phyloP scores from a whole-genome alignment of 30 jellyfish, hydroid and myxozoan species.

The Aurelia sp. region DNA sequence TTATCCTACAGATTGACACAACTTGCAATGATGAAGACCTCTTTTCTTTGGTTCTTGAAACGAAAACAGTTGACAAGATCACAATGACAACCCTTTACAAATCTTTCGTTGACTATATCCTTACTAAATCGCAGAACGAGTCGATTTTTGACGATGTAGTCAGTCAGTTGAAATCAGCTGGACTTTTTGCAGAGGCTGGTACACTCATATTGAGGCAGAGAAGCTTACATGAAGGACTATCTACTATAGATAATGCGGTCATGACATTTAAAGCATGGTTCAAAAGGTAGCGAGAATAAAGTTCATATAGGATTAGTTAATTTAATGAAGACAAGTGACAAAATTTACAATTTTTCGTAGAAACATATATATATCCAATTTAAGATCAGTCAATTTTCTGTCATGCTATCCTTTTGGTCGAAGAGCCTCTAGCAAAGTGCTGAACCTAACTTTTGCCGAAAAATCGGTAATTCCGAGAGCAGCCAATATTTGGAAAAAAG shows the following conservation, averaged over 20 bases:
- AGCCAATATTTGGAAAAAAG: no score
- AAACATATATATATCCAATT: neutral
- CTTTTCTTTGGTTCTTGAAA: constrained; percentile 23
- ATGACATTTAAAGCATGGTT: constrained; percentile 47
- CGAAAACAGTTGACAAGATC: constrained; percentile 20
- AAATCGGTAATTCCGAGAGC: no score
- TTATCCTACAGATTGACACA: constrained; percentile 15
- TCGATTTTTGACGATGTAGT: constrained; percentile 36
- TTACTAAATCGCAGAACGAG: constrained; percentile 22
- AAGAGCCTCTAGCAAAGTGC: no score
- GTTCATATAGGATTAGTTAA: no score
- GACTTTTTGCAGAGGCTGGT: constrained; percentile 76
- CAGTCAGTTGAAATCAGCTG: constrained; percentile 51
- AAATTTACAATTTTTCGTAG: neutral
- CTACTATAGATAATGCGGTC: constrained; percentile 53
- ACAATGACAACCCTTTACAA: constrained; percentile 44
- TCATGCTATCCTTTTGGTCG: no score
- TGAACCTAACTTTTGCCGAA: no score
- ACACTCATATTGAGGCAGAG: constrained; percentile 30
- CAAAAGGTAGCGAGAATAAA: constrained; percentile 20
- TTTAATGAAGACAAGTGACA: no score
- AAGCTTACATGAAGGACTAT: constrained; percentile 18
- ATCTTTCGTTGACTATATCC: constrained; percentile 19
- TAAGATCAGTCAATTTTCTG: neutral
- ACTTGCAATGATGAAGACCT: constrained; percentile 20